Conservation (phyloP, 2,888 invertebrate genomes). For the Clusia tigrina region DNA sequence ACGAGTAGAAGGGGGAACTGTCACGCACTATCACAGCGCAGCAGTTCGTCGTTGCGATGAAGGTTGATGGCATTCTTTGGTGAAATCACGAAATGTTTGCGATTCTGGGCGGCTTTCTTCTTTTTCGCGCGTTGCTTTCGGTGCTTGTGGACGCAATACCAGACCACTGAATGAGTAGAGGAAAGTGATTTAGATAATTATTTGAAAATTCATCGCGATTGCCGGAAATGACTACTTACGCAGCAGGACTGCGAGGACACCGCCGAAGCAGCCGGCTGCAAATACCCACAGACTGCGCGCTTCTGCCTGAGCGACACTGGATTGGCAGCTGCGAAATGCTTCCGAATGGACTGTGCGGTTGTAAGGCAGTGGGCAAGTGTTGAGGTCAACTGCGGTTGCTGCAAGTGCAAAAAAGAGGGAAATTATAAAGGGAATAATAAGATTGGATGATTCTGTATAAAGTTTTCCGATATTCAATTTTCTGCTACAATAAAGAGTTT, state of each 20-base stretch:
- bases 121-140: constrained; percentile 45
- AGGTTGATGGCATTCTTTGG: constrained; percentile 52
- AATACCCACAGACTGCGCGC: constrained; percentile 54
- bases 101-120: constrained; percentile 42
- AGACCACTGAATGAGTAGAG: constrained; percentile 40
- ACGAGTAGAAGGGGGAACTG: background rate
- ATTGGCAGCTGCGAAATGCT: constrained; percentile 49
- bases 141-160: constrained; percentile 50
- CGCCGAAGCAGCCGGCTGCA: constrained; percentile 48
- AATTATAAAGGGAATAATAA: no score
- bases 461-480: no score
- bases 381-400: constrained; percentile 49
- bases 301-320: constrained; percentile 45
- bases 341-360: constrained; percentile 55
- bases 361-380: constrained; percentile 56
- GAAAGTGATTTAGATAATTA: background rate
- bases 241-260: constrained; percentile 45
- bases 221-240: constrained; percentile 40
- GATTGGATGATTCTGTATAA: no score
- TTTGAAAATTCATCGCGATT: background rate
- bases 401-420: constrained; percentile 23
- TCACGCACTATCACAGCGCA: constrained; percentile 57
- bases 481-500: no score
- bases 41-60: constrained; percentile 40
- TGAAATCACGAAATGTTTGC: constrained; percentile 54